Percentiles rank a stretch among this genome's conserved stretches.
Evolutionary conservation across 2,797 vertebrate genomes (phyloP).

Genomic region (Margarornis squamiger): DNA sequence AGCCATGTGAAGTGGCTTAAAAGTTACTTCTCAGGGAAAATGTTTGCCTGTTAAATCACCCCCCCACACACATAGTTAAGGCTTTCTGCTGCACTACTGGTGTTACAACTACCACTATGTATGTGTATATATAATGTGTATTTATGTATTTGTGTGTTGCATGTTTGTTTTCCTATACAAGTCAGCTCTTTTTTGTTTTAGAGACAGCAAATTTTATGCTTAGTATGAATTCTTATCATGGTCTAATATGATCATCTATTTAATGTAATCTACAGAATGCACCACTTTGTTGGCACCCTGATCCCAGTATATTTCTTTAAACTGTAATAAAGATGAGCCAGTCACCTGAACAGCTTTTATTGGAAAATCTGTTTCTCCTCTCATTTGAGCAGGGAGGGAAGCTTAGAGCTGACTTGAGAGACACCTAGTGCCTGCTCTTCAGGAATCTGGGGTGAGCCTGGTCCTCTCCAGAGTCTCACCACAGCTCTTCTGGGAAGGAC

Average conservation of each 20-base stretch:
- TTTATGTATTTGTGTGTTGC: not conserved
- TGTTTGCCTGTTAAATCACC: not conserved
- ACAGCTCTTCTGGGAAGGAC: not conserved
- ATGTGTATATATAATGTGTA: not conserved
- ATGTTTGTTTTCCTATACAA: not conserved
- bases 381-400: not conserved
- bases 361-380: not conserved
- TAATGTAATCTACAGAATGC: not conserved
- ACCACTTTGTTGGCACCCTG: not conserved
- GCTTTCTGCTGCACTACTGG: not conserved
- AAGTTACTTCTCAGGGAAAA: constrained; percentile 11
- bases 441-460: not conserved
- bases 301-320: not conserved
- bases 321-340: not conserved
- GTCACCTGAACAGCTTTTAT: not conserved
- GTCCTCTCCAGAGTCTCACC: not conserved
- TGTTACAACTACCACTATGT: not conserved
- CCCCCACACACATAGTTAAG: not conserved
- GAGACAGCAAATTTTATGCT: not conserved
- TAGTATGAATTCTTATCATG: not conserved
- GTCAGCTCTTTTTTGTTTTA: not conserved
- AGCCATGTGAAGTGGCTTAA: constrained; percentile 27
- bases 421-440: not conserved
- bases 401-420: not conserved
- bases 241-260: not conserved